A percentile compares a stretch with the other conserved stretches of the same genome.
These are phyloP conservation scores for Cyprinodon diabolis DNA, from an alignment of 2,797 vertebrate genomes.

Conservation along the genomic window DNA sequence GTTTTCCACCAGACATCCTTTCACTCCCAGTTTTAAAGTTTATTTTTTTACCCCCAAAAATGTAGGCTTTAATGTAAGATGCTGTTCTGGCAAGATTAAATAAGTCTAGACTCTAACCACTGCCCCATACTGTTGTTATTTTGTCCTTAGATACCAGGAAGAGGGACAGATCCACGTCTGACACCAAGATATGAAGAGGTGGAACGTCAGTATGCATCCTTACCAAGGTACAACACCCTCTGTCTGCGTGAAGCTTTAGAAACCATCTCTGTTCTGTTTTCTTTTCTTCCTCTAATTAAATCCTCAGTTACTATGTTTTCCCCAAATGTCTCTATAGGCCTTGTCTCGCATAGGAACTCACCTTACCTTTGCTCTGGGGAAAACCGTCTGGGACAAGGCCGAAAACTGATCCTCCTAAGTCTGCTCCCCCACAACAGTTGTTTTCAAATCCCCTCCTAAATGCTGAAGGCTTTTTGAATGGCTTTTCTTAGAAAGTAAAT, in stretches of 20 bases:
- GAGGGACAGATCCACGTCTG: slow-evolving; percentile 82
- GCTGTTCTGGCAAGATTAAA: slow-evolving; percentile 8
- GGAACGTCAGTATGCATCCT: slow-evolving; percentile 91
- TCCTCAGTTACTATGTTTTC: slow-evolving; percentile 21
- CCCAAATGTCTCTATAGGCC: slow-evolving; percentile 33
- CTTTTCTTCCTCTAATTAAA: slow-evolving; percentile 42
- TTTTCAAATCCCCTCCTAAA: slow-evolving; percentile 1
- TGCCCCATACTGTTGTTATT: slow-evolving; percentile 7
- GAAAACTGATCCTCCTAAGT: slow-evolving; percentile 46
- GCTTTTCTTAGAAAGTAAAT: neutral
- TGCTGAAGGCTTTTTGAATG: slow-evolving; percentile 6
- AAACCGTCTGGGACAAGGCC: slow-evolving; percentile 29
- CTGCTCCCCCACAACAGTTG: slow-evolving; percentile 24
- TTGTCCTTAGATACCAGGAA: slow-evolving; percentile 85
- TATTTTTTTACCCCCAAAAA: neutral
- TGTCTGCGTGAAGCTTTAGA: neutral
- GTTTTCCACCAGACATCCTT: neutral
- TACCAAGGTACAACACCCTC: slow-evolving; percentile 86
- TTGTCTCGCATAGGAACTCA: slow-evolving; percentile 42
- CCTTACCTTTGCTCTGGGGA: slow-evolving; percentile 45
- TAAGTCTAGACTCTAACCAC: slow-evolving; percentile 1
- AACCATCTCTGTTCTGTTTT: neutral
- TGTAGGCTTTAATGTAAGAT: neutral
- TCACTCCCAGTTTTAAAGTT: slow-evolving; percentile 10
- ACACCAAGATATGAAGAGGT: slow-evolving; percentile 87